phyloP scores from a whole-genome alignment of 2,797 vertebrate species.

The Dallia pectoralis region DNA sequence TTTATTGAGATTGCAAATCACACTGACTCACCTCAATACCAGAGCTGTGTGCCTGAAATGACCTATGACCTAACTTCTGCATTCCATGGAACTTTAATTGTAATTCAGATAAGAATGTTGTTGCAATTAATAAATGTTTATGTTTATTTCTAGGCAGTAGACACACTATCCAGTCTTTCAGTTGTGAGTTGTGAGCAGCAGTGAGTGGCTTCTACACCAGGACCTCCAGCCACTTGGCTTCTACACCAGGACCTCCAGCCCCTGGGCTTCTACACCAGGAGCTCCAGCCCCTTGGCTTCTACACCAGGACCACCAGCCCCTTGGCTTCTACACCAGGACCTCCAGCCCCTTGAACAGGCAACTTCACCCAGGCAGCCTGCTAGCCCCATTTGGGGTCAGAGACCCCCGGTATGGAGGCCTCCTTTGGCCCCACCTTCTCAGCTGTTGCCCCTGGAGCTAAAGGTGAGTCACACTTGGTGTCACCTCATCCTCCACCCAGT shows the following conservation, averaged over 20 bases:
- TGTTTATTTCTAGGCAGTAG: slow-evolving; percentile 71
- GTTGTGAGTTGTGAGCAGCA: slow-evolving; percentile 81
- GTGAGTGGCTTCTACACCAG: slow-evolving; percentile 74
- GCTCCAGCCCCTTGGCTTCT: slow-evolving; percentile 64
- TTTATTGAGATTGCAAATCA: too few relatives aligned
- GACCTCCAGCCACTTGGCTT: slow-evolving; percentile 74
- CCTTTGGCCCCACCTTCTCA: slow-evolving; percentile 66
- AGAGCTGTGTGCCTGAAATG: too few relatives aligned
- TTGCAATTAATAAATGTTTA: too few relatives aligned
- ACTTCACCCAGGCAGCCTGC: slow-evolving; percentile 2
- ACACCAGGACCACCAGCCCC: slow-evolving; percentile 71
- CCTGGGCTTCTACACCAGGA: slow-evolving; percentile 72
- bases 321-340: slow-evolving; percentile 72
- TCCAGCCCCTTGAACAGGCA: slow-evolving; percentile 63
- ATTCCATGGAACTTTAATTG: too few relatives aligned
- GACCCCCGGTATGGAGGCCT: slow-evolving; percentile 64
- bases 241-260: slow-evolving; percentile 74
- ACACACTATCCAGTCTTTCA: slow-evolving; percentile 56
- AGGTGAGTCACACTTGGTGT: slow-evolving; percentile 42
- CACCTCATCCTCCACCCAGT: neutral
- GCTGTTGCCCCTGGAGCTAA: slow-evolving; percentile 62
- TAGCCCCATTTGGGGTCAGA: neutral
- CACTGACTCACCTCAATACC: too few relatives aligned
- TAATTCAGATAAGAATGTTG: too few relatives aligned
- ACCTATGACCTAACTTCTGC: too few relatives aligned